Conservation (phyloP, 1,140 invertebrate species). For the Drosophila pandora region DNA sequence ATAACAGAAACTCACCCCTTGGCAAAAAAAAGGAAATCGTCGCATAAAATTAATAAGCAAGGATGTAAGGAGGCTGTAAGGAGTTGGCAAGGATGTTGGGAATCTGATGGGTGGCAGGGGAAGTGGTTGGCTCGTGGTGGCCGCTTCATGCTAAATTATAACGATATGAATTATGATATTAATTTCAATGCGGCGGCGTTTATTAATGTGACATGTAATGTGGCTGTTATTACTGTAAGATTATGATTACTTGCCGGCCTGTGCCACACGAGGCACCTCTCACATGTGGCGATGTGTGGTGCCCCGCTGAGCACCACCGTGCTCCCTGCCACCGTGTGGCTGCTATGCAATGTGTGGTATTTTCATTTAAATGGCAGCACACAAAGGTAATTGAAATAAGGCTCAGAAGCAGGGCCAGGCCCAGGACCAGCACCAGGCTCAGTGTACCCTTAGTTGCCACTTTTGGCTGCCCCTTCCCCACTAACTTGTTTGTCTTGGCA, state of each 20-base stretch:
- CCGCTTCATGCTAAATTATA: slow-evolving; percentile 70
- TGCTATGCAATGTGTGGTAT: slow-evolving; percentile 71
- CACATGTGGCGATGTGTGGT: slow-evolving; percentile 49
- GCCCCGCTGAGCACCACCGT: slow-evolving; percentile 28
- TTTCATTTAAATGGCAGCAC: slow-evolving; percentile 79
- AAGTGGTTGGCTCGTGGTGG: not conserved
- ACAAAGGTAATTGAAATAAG: slow-evolving; percentile 80
- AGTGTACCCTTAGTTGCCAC: not conserved
- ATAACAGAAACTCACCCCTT: slow-evolving; percentile 36
- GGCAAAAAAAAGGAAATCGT: slow-evolving; percentile 43
- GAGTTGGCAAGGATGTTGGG: not conserved
- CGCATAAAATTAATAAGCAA: slow-evolving; percentile 80
- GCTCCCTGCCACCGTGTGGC: slow-evolving; percentile 56
- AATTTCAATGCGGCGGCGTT: slow-evolving; percentile 66
- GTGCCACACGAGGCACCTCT: slow-evolving; percentile 24
- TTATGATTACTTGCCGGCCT: slow-evolving; percentile 74
- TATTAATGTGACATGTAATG: slow-evolving; percentile 82
- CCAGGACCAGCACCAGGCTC: not conserved
- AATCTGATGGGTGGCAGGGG: not conserved
- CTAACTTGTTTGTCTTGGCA: slow-evolving; percentile 76
- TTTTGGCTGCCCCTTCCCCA: not conserved
- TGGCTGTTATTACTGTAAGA: slow-evolving; percentile 81
- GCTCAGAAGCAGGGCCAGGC: slow-evolving; percentile 12
- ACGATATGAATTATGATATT: slow-evolving; percentile 81
- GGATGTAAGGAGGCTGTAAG: slow-evolving; percentile 26